Percentiles rank a stretch among this genome's conserved stretches.
These are phyloP conservation scores for Ricordea florida DNA, from an alignment of 92 coral and sea anemone genomes.

Conservation along the genomic window DNA sequence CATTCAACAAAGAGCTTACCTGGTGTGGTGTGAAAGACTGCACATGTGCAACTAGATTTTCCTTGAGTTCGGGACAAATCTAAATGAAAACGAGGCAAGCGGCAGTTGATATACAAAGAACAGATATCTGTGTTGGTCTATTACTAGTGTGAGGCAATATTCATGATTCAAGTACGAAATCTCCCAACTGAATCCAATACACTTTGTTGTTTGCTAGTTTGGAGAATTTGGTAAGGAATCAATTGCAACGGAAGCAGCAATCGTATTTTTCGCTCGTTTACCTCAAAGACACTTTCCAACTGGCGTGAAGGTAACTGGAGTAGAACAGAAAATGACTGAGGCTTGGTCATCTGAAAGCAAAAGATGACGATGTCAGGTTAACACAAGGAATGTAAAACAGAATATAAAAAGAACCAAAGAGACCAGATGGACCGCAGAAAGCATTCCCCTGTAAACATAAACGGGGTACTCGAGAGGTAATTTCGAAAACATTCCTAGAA, in stretches of 20 bases:
- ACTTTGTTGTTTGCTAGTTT: neutral
- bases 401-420: no score
- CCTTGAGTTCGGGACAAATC: slow-evolving; percentile 97
- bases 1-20: slow-evolving; percentile 40
- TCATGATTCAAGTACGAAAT: no score
- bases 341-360: slow-evolving; percentile 91
- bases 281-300: slow-evolving; percentile 98
- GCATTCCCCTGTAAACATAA: no score
- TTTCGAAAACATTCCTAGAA: no score
- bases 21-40: slow-evolving; percentile 99
- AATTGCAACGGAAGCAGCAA: neutral
- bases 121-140: no score
- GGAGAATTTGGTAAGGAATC: neutral
- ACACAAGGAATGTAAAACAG: neutral
- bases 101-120: no score
- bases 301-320: slow-evolving; percentile 96
- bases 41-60: slow-evolving; percentile 90
- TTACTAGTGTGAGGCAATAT: no score
- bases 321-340: slow-evolving; percentile 96
- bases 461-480: no score
- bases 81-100: no score
- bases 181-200: no score
- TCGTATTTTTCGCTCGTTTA: neutral
- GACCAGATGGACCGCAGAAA: no score
- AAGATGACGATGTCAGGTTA: no score